These are phyloP conservation scores for Drosophila mimica DNA, from an alignment of 2,888 invertebrate genomes.

Conservation along the genomic window DNA sequence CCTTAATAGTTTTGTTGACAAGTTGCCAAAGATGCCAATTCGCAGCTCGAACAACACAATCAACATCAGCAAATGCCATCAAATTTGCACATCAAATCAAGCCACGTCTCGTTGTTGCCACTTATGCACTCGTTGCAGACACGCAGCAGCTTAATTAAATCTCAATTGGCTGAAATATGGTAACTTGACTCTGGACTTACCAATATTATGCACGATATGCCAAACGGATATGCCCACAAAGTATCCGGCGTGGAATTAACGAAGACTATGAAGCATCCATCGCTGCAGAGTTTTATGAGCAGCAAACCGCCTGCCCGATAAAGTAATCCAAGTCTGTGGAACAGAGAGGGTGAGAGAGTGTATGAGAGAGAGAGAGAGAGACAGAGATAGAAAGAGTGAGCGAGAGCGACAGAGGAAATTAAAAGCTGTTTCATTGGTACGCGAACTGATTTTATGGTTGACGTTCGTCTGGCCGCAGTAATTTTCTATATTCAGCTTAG, in stretches of 20 bases:
- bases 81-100: slow-evolving; percentile 38
- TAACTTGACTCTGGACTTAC: slow-evolving; percentile 85
- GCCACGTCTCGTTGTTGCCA: slow-evolving; percentile 26
- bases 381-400: neutral
- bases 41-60: slow-evolving; percentile 34
- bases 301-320: slow-evolving; percentile 88
- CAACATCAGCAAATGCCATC: slow-evolving; percentile 33
- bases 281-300: slow-evolving; percentile 87
- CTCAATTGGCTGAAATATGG: slow-evolving; percentile 14
- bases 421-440: slow-evolving; percentile 32
- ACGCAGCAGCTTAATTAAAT: slow-evolving; percentile 34
- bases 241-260: slow-evolving; percentile 87
- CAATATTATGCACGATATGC: slow-evolving; percentile 86
- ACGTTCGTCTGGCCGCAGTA: slow-evolving; percentile 35
- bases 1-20: slow-evolving; percentile 64
- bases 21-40: slow-evolving; percentile 8
- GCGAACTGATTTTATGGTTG: slow-evolving; percentile 37
- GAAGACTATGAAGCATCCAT: slow-evolving; percentile 88
- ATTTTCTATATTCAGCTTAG: slow-evolving; percentile 41
- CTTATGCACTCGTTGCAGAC: slow-evolving; percentile 1
- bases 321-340: slow-evolving; percentile 87
- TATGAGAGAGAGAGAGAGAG: neutral
- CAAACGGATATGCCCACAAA: slow-evolving; percentile 87
- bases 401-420: slow-evolving; percentile 46
- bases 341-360: neutral